Evolutionary conservation across 1,140 invertebrate genomes (phyloP).

Genomic region (Choristoneura fumiferana): DNA sequence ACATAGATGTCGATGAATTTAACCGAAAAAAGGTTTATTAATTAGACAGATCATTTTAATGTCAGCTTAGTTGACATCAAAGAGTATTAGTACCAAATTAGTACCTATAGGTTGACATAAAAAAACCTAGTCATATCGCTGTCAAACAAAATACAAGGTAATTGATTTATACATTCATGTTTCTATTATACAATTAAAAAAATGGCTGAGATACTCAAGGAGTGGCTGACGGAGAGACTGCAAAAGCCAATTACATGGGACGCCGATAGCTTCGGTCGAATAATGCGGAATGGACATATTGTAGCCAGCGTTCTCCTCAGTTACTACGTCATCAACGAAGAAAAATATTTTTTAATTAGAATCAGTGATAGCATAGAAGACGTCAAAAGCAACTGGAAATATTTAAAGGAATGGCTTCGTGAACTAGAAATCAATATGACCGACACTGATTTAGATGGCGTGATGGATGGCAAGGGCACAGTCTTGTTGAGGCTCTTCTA

Average conservation of each 20-base stretch:
- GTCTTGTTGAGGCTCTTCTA: slow-evolving; percentile 79
- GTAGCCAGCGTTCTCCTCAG: slow-evolving; percentile 55
- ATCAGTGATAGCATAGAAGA: slow-evolving; percentile 63
- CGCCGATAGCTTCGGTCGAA: slow-evolving; percentile 58
- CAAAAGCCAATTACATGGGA: slow-evolving; percentile 58
- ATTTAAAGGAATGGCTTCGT: slow-evolving; percentile 74
- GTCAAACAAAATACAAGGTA: background rate
- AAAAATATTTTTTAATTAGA: slow-evolving; percentile 56
- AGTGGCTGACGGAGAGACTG: slow-evolving; percentile 63
- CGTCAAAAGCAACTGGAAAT: slow-evolving; percentile 75
- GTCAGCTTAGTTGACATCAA: too few species aligned
- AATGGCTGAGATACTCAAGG: slow-evolving; percentile 71
- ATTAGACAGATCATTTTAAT: too few species aligned
- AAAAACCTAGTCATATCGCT: too few species aligned
- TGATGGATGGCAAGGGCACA: slow-evolving; percentile 75
- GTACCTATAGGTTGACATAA: too few species aligned
- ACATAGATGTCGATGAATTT: too few species aligned
- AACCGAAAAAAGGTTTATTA: too few species aligned
- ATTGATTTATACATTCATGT: too few species aligned
- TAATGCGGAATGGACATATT: slow-evolving; percentile 67
- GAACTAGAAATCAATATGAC: slow-evolving; percentile 72
- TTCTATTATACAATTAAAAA: background rate
- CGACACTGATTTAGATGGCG: slow-evolving; percentile 70
- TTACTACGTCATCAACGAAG: slow-evolving; percentile 63
- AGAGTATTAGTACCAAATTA: too few species aligned